Conservation (phyloP, 2,797 vertebrate species). For the Channa striata region DNA sequence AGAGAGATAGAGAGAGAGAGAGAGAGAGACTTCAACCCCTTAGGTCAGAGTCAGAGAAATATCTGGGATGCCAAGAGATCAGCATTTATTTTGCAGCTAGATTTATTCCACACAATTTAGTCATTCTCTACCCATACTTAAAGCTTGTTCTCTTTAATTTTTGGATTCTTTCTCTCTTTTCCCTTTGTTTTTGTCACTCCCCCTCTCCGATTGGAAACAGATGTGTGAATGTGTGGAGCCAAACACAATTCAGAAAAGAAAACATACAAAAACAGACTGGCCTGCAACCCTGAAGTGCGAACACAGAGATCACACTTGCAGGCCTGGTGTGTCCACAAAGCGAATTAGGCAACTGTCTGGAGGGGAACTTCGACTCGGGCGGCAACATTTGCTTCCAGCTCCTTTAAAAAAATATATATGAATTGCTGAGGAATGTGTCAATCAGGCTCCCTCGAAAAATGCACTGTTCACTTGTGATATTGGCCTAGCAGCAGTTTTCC, state of each 20-base stretch:
- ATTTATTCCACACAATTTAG: slow-evolving; percentile 36
- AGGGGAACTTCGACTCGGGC: too few relatives aligned
- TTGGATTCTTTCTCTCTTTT: slow-evolving; percentile 7
- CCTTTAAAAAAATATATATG: too few relatives aligned
- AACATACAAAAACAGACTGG: slow-evolving; percentile 32
- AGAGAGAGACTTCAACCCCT: slow-evolving; percentile 23
- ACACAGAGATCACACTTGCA: background rate
- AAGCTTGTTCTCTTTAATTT: slow-evolving; percentile 12
- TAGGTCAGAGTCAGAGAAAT: slow-evolving; percentile 57
- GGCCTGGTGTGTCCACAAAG: too few relatives aligned
- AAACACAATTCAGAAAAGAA: slow-evolving; percentile 22
- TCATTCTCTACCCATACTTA: slow-evolving; percentile 22
- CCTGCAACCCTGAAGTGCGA: slow-evolving; percentile 24
- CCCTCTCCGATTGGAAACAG: slow-evolving; percentile 43
- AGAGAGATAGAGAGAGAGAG: slow-evolving; percentile 13
- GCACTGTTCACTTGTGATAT: too few relatives aligned
- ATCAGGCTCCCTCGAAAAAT: too few relatives aligned
- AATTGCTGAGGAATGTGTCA: too few relatives aligned
- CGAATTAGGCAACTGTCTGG: too few relatives aligned
- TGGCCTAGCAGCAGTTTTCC: too few relatives aligned
- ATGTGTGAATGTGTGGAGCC: slow-evolving; percentile 36
- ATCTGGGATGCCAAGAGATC: slow-evolving; percentile 57
- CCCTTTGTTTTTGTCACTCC: background rate
- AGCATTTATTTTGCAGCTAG: slow-evolving; percentile 45
- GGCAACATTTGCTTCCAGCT: too few relatives aligned